Percentiles rank a stretch among this genome's conserved stretches.
Conservation (phyloP, 37 sponge, comb jelly and placozoan species). For the Eunapius fragilis region DNA sequence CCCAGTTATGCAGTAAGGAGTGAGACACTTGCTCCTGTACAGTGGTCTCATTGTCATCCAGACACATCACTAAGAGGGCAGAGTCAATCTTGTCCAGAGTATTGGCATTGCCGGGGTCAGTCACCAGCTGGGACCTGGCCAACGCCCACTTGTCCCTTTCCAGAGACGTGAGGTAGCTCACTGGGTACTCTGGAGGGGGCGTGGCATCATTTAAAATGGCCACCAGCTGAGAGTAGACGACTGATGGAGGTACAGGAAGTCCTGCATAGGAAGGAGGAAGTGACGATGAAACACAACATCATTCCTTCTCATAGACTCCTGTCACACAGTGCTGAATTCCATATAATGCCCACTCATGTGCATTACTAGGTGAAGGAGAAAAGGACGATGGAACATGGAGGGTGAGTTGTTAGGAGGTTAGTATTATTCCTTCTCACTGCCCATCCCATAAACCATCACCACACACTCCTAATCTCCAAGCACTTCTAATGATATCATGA, state of each 20-base stretch:
- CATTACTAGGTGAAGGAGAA: no score
- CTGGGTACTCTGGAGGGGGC: conserved; percentile 35
- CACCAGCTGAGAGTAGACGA: conserved; percentile 35
- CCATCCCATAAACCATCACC: no score
- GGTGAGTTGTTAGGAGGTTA: no score
- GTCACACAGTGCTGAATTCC: no score
- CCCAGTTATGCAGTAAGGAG: conserved; percentile 82
- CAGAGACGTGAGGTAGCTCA: conserved; percentile 66
- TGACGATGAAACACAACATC: neutral
- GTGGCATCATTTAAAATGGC: conserved; percentile 51
- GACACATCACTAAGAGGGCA: conserved; percentile 87
- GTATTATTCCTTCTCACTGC: neutral
- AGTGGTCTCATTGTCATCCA: conserved; percentile 76
- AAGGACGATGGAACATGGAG: no score
- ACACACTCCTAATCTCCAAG: neutral
- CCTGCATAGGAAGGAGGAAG: conserved; percentile 25
- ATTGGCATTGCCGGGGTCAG: conserved; percentile 31
- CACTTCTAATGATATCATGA: no score
- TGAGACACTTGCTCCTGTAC: conserved; percentile 32
- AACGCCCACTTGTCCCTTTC: conserved; percentile 85
- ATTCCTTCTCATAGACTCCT: no score
- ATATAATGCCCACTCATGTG: no score
- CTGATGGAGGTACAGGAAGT: conserved; percentile 18
- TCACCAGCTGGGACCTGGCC: conserved; percentile 59
- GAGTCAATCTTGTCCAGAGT: conserved; percentile 71